Evolutionary conservation across 1,140 invertebrate species (phyloP), one percentile per base, ranked within the genome.

Genomic region (Drosophila paulistorum): DNA sequence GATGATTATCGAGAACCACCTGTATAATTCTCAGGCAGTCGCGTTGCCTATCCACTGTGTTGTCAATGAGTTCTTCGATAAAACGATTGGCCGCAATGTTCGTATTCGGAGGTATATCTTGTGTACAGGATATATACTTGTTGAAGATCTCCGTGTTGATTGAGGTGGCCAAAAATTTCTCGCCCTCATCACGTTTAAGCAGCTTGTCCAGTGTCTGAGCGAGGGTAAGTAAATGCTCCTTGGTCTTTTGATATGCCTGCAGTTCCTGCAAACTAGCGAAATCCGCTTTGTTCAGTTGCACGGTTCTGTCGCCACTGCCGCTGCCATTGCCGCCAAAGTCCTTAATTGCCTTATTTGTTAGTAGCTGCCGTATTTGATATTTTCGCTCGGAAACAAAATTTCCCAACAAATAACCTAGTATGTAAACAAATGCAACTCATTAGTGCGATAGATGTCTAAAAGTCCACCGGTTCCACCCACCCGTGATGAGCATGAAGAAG

Each of bases 331-430:
- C 57, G 20, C 71, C 80, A 30, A 48, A 42, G 9, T 42, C 35
- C 63, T 72, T 87, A 68, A 89, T 72, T 63, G 75, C 61, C 58
- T 76, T 90, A 69, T 71, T 91, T 81, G 84, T 73, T 61, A 91
- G 61, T 74, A 85, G 26, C 65, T 91, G 85, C 23, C 77, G 87
- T 60, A 91, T 90, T 67, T 91, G 86, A 71, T 91, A 84, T 77
- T 91, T 90, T 17, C 91, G 91, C 64, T 92, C 91, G 14, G 85
- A 71, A 55, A 91, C 90, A 58, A 92, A 92, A 69, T 92, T 92
- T 17, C 91, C 91, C 42, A 92, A 72, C 63, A 92, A 69, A 68
- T 91, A 92, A 60, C 91, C 91, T 92, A 67, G 64, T 39, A 23
- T 65, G 33, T 69, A 74, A 83, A 83, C 61, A 71, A 79, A 60